Conservation (phyloP, 2,888 invertebrate genomes). For the Patella ulyssiponensis region DNA sequence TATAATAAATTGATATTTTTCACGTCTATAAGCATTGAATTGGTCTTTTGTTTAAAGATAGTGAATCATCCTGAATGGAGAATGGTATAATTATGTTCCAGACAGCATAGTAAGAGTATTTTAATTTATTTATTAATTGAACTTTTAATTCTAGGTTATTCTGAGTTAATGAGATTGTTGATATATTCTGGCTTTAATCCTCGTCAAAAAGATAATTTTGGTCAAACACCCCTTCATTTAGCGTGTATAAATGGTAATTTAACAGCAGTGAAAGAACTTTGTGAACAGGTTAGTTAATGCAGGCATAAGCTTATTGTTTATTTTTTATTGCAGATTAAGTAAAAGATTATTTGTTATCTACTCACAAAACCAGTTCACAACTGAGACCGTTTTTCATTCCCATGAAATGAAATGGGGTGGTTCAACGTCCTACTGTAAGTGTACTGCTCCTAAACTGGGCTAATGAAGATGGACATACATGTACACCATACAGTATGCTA, state of each 20-base stretch:
- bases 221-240: constrained; percentile 91
- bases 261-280: constrained; percentile 87
- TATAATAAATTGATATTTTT: too few relatives aligned
- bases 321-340: not conserved
- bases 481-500: too few relatives aligned
- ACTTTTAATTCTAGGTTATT: constrained; percentile 73
- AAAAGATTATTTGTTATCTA: not conserved
- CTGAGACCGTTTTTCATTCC: too few relatives aligned
- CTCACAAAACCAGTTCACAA: not conserved
- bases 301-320: not conserved
- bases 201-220: constrained; percentile 91
- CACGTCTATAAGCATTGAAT: too few relatives aligned
- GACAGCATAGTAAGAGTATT: not conserved
- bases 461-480: too few relatives aligned
- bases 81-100: not conserved
- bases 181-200: constrained; percentile 93
- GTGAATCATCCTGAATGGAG: not conserved
- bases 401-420: too few relatives aligned
- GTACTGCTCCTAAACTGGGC: too few relatives aligned
- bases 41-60: too few relatives aligned
- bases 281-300: constrained; percentile 81
- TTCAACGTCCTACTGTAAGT: too few relatives aligned
- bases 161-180: constrained; percentile 87
- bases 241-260: constrained; percentile 91
- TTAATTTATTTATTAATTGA: too few relatives aligned